A percentile compares a stretch with the other conserved stretches of the same genome.
Conservation (phyloP, 2,797 vertebrate species). For the Characodon lateralis region DNA sequence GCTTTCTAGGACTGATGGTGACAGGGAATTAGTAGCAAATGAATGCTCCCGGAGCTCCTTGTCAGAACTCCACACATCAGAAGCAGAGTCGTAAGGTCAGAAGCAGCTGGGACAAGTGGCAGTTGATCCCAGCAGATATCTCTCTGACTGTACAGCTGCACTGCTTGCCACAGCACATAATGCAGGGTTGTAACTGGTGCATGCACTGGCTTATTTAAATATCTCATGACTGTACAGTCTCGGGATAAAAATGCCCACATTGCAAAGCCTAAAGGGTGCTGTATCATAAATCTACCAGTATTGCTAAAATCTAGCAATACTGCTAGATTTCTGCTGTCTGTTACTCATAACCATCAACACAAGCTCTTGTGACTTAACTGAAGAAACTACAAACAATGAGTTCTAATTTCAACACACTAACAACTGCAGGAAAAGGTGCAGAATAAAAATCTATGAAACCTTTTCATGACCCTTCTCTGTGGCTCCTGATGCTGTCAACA, state of each 20-base stretch:
- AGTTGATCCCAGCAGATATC: constrained; percentile 60
- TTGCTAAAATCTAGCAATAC: constrained; percentile 5
- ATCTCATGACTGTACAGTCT: neutral
- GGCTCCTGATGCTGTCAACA: constrained; percentile 56
- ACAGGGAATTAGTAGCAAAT: constrained; percentile 72
- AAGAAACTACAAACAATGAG: constrained; percentile 30
- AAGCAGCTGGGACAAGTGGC: constrained; percentile 56
- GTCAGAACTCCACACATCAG: constrained; percentile 68
- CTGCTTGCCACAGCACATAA: constrained; percentile 1
- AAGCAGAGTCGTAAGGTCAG: constrained; percentile 58
- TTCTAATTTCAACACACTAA: constrained; percentile 31
- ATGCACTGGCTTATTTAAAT: constrained; percentile 9
- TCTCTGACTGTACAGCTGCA: constrained; percentile 42
- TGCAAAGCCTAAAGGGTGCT: neutral
- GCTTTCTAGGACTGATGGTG: constrained; percentile 52
- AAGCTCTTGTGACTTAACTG: constrained; percentile 18
- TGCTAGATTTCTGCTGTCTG: constrained; percentile 1
- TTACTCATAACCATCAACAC: constrained; percentile 24
- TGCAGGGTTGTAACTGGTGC: neutral
- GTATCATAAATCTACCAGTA: constrained; percentile 12
- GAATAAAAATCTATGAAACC: constrained; percentile 30
- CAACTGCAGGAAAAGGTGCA: constrained; percentile 38
- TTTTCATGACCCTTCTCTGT: constrained; percentile 56
- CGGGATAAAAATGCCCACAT: neutral
- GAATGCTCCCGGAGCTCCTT: constrained; percentile 60